Conservation (phyloP, 2,888 invertebrate species). For the Tortrix viridana region DNA sequence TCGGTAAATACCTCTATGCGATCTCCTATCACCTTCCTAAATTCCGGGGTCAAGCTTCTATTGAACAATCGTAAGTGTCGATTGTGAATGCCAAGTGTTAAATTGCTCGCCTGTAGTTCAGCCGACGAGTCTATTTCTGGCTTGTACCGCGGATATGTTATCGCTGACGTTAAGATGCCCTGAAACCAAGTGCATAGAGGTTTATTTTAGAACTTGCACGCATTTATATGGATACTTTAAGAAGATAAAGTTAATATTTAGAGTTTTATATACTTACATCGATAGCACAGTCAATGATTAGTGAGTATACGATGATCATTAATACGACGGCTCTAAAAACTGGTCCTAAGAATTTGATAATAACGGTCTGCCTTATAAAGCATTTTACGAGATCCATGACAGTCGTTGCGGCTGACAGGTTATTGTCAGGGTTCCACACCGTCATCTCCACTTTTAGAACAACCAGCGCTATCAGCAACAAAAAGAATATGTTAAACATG, state of each 20-base stretch:
- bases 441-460: slow-evolving; percentile 61
- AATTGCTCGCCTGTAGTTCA: slow-evolving; percentile 58
- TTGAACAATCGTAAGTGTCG: slow-evolving; percentile 63
- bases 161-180: slow-evolving; percentile 74
- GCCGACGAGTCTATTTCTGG: slow-evolving; percentile 59
- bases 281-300: slow-evolving; percentile 72
- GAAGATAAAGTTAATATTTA: no score
- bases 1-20: slow-evolving; percentile 70
- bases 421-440: slow-evolving; percentile 53
- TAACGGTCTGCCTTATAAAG: slow-evolving; percentile 72
- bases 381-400: slow-evolving; percentile 69
- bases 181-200: slow-evolving; percentile 50
- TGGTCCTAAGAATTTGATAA: slow-evolving; percentile 66
- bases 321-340: slow-evolving; percentile 64
- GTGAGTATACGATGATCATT: slow-evolving; percentile 67
- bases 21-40: slow-evolving; percentile 53
- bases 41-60: slow-evolving; percentile 56
- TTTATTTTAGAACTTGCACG: slow-evolving; percentile 21
- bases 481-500: slow-evolving; percentile 55
- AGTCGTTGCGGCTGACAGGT: slow-evolving; percentile 52
- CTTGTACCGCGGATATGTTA: slow-evolving; percentile 68
- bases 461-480: slow-evolving; percentile 55
- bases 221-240: no score
- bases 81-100: slow-evolving; percentile 68
- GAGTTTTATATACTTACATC: slow-evolving; percentile 66